These are phyloP conservation scores for Odontocerum albicorne DNA, from an alignment of 2,888 invertebrate genomes.

Conservation along the genomic window DNA sequence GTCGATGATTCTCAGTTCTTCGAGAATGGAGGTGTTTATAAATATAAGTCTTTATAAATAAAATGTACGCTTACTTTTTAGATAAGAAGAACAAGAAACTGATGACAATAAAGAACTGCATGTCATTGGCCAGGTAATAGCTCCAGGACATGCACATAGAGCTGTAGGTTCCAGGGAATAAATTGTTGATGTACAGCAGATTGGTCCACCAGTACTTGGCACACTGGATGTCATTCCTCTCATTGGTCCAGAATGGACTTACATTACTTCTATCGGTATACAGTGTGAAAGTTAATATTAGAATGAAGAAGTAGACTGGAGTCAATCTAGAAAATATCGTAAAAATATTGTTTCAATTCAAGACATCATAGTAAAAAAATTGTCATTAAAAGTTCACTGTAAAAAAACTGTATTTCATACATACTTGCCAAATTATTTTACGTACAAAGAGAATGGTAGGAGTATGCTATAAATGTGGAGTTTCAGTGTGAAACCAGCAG, in stretches of 20 bases:
- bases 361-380: no score
- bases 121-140: slow-evolving; percentile 43
- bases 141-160: slow-evolving; percentile 51
- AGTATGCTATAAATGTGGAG: no score
- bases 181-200: slow-evolving; percentile 37
- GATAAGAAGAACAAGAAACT: slow-evolving; percentile 22
- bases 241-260: slow-evolving; percentile 44
- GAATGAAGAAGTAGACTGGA: slow-evolving; percentile 47
- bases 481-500: no score
- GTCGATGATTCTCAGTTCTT: no score
- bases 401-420: no score
- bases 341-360: no score
- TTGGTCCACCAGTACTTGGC: slow-evolving; percentile 56
- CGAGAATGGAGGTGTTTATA: no score
- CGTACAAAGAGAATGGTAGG: no score
- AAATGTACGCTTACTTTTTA: slow-evolving; percentile 19
- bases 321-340: slow-evolving; percentile 50
- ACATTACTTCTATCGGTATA: slow-evolving; percentile 43
- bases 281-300: slow-evolving; percentile 45
- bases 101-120: slow-evolving; percentile 29
- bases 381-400: no score
- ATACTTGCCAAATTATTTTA: no score
- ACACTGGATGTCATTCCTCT: slow-evolving; percentile 46
- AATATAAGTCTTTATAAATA: no score
- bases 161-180: slow-evolving; percentile 31